phyloP scores from a whole-genome alignment of 2,888 invertebrate genomes.

The Callimorpha dominula region DNA sequence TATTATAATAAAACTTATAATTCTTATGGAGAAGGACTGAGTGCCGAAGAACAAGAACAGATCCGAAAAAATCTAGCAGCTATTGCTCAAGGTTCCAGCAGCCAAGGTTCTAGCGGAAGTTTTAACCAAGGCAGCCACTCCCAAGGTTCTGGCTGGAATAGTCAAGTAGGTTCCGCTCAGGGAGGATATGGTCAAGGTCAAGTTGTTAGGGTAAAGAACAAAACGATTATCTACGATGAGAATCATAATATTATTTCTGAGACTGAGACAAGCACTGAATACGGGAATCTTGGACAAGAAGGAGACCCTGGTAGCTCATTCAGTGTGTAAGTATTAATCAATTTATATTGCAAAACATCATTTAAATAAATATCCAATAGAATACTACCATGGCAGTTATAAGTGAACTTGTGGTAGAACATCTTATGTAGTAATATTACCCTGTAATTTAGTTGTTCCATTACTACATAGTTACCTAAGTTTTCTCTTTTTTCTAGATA shows the following conservation, averaged over 20 bases:
- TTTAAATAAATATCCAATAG: too few relatives aligned
- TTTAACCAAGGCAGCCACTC: slow-evolving; percentile 45
- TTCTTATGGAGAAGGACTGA: slow-evolving; percentile 61
- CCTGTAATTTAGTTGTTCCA: neutral
- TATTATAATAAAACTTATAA: slow-evolving; percentile 67
- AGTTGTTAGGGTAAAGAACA: slow-evolving; percentile 69
- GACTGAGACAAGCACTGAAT: slow-evolving; percentile 85
- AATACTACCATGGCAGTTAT: too few relatives aligned
- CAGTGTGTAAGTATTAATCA: slow-evolving; percentile 69
- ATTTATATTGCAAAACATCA: neutral
- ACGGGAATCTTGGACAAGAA: slow-evolving; percentile 76
- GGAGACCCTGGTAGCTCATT: slow-evolving; percentile 81
- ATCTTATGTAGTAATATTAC: too few relatives aligned
- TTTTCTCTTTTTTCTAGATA: slow-evolving; percentile 54
- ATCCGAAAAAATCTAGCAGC: slow-evolving; percentile 65
- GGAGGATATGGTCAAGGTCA: slow-evolving; percentile 57
- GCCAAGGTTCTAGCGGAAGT: slow-evolving; percentile 16
- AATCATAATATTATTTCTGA: slow-evolving; percentile 80
- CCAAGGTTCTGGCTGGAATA: slow-evolving; percentile 34
- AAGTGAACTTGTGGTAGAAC: too few relatives aligned
- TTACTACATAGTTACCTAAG: neutral
- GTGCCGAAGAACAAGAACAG: slow-evolving; percentile 70
- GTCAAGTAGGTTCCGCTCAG: slow-evolving; percentile 52
- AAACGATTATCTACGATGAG: slow-evolving; percentile 72
- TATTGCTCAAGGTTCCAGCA: slow-evolving; percentile 25